Evolutionary conservation across 2,113 vertebrate species (phyloP).

Genomic region (Sinocyclocheilus maitianheensis): DNA sequence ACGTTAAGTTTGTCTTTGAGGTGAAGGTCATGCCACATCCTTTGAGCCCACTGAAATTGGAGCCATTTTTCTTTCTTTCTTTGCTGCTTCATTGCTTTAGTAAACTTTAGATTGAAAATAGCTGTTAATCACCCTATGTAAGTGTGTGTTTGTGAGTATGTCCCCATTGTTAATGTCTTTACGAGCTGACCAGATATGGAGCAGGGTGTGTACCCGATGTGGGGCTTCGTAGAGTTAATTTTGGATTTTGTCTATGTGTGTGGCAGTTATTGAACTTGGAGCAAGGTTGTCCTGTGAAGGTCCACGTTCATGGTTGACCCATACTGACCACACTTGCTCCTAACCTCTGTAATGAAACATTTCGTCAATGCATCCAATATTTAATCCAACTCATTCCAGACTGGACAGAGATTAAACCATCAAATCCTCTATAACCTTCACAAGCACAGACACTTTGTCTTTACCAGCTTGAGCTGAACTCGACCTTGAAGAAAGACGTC

Average conservation of each 20-base stretch:
- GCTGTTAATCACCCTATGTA: background rate
- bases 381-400: conserved; percentile 8
- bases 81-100: conserved; percentile 28
- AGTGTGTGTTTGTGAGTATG: conserved; percentile 34
- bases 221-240: background rate
- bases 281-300: conserved; percentile 22
- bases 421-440: conserved; percentile 10
- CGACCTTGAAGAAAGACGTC: conserved; percentile 17
- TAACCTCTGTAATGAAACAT: conserved; percentile 33
- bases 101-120: conserved; percentile 36
- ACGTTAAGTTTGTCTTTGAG: conserved; percentile 38
- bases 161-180: background rate
- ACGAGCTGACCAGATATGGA: background rate
- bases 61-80: conserved; percentile 43
- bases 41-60: conserved; percentile 42
- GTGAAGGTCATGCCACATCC: background rate
- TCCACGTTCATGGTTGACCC: conserved; percentile 5
- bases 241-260: background rate
- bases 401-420: conserved; percentile 22
- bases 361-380: conserved; percentile 4
- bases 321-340: conserved; percentile 3
- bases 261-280: conserved; percentile 39
- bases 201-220: background rate
- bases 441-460: conserved; percentile 7
- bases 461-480: background rate